Base-by-base conservation (phyloP, 1,140 invertebrate species). In the Oreohelix idahoensis region DNA sequence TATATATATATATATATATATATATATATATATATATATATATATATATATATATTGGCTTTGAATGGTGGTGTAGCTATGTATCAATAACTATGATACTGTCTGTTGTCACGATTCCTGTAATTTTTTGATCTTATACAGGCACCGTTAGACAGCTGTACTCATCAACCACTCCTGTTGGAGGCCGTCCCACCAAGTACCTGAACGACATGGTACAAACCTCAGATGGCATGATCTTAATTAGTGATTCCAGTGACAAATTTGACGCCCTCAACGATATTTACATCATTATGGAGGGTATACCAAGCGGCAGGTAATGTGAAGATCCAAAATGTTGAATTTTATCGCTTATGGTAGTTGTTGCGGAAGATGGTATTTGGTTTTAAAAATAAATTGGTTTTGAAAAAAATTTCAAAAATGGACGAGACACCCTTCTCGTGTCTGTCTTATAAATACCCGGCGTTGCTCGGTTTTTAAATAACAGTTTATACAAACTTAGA, bases 221-320 rank as follows among this genome's bases (percentile, higher is more conserved):
- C 1, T 20, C 35, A 2, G 79, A 81, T 63, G 79, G 79, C 10
- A 20, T 29, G 20, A 81, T 81, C 66, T 23, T 81, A 2, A 39
- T 81, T 1, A 70, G 35, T 45, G 79, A 81, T 38, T 70, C 63
- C 58, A 81, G 79, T 32, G 79, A 81, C 29, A 42, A 45, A 29
- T 81, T 42, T 29, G 66, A 70, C n/a, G 38, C 39, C 10, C 20
- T 11, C 42, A 81, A 81, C 66, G 79, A 81, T 36, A 45, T 81
- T 8, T 81, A 81, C 42, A 81, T 81, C 15, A 39, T 70, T 36
- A 42, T 81, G 66, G 79, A 81, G 23, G 79, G 79, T 2, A 38
- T 58, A 26, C 58, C 79, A 0, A 71, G 63, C 10, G 79, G 79
- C 8, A 81, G 79, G 79, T 81, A 36, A n/a, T n/a, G n/a, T n/a